A percentile compares a stretch with the other conserved stretches of the same genome.
Evolutionary conservation across 2,797 vertebrate species (phyloP).

Genomic region (Phataginus tricuspis): DNA sequence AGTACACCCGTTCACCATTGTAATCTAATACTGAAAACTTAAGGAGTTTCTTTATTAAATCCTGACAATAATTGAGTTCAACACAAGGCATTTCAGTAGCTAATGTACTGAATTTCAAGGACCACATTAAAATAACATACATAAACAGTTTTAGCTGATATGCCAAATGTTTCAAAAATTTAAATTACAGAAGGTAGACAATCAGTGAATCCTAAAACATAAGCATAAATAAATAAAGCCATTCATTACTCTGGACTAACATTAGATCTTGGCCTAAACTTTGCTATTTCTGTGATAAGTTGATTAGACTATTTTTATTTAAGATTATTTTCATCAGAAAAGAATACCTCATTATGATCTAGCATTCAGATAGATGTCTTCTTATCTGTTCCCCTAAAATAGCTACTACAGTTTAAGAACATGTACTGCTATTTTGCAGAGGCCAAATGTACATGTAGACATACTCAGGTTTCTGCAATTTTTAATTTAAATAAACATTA

Average conservation of each 20-base stretch:
- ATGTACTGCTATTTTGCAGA: background rate
- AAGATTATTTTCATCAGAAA: background rate
- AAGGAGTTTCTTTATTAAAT: background rate
- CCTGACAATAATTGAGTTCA: background rate
- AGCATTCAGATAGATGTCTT: background rate
- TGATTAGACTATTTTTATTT: background rate
- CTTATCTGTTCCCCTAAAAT: background rate
- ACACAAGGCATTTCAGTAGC: background rate
- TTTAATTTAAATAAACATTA: background rate
- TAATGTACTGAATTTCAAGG: conserved; percentile 9
- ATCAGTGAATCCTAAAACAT: background rate
- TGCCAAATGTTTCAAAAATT: background rate
- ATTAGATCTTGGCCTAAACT: background rate
- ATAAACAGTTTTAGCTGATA: background rate
- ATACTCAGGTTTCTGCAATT: background rate
- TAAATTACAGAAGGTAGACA: background rate
- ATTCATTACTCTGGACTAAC: background rate
- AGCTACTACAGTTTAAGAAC: background rate
- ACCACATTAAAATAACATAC: background rate
- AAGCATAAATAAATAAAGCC: background rate
- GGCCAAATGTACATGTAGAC: background rate
- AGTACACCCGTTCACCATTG: background rate
- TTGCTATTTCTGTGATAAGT: background rate
- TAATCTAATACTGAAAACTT: background rate
- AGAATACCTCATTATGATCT: background rate